These are phyloP conservation scores for Cotesia typhae DNA, from an alignment of 1,140 invertebrate species.

Conservation along the genomic window DNA sequence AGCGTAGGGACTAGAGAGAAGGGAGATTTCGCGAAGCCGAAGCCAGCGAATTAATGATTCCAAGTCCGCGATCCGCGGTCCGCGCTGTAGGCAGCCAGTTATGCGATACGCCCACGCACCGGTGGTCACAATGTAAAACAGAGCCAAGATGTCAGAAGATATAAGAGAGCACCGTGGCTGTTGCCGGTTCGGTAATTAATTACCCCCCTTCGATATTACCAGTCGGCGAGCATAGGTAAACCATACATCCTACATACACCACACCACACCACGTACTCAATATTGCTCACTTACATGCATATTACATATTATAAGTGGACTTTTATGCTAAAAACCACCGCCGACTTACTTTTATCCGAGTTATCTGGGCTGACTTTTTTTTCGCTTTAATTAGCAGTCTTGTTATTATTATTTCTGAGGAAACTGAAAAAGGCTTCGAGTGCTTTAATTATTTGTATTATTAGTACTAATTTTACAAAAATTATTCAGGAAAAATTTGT, in stretches of 20 bases:
- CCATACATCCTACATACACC: not conserved
- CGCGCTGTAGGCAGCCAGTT: slow-evolving; percentile 47
- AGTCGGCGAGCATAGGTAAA: slow-evolving; percentile 18
- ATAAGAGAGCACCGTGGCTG: slow-evolving; percentile 44
- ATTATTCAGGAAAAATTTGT: too few species aligned
- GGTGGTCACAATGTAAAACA: slow-evolving; percentile 55
- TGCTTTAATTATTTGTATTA: too few species aligned
- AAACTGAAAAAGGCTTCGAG: too few species aligned
- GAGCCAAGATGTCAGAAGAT: slow-evolving; percentile 57
- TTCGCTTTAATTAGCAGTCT: too few species aligned
- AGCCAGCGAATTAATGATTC: slow-evolving; percentile 53
- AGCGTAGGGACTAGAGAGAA: not conserved
- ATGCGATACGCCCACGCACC: slow-evolving; percentile 55
- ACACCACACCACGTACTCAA: not conserved
- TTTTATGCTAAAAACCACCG: too few species aligned
- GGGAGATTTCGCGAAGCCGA: not conserved
- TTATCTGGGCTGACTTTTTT: too few species aligned
- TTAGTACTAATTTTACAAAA: too few species aligned
- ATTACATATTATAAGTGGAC: not conserved
- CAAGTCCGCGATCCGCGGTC: slow-evolving; percentile 35
- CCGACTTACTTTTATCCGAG: not conserved
- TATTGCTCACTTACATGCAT: not conserved
- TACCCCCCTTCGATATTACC: slow-evolving; percentile 47
- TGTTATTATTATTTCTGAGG: too few species aligned
- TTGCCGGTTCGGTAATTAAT: slow-evolving; percentile 56